Conservation (phyloP, 1,140 invertebrate species). For the Neelides sp. region DNA sequence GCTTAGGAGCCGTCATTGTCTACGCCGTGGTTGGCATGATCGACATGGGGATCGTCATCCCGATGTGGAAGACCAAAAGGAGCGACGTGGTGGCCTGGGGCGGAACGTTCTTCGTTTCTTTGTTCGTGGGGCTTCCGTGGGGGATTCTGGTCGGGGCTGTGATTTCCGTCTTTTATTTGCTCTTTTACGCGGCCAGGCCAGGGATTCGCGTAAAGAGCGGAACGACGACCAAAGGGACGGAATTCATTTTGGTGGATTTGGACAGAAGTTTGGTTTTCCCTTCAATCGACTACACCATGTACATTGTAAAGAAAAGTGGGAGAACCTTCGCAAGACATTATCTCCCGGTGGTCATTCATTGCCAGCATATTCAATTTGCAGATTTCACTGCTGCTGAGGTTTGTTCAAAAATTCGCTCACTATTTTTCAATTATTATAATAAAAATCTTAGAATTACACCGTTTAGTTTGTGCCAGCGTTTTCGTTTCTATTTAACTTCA, state of each 20-base stretch:
- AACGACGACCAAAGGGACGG: slow-evolving; percentile 48
- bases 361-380: slow-evolving; percentile 35
- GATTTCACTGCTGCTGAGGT: slow-evolving; percentile 12
- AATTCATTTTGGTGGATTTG: slow-evolving; percentile 66
- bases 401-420: too few relatives aligned
- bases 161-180: slow-evolving; percentile 68
- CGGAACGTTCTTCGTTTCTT: slow-evolving; percentile 68
- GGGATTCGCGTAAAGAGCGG: slow-evolving; percentile 60
- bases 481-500: too few relatives aligned
- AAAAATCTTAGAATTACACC: too few relatives aligned
- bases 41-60: slow-evolving; percentile 57
- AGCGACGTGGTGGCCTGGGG: slow-evolving; percentile 67
- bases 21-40: slow-evolving; percentile 68
- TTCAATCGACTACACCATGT: slow-evolving; percentile 68
- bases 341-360: slow-evolving; percentile 65
- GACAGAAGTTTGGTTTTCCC: slow-evolving; percentile 76
- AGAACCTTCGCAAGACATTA: slow-evolving; percentile 39
- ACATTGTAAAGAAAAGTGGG: slow-evolving; percentile 64
- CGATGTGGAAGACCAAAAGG: slow-evolving; percentile 63
- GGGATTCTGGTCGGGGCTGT: slow-evolving; percentile 77
- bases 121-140: slow-evolving; percentile 66
- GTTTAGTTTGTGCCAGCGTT: too few relatives aligned
- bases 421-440: too few relatives aligned
- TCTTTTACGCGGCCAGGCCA: slow-evolving; percentile 75
- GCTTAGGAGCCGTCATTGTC: slow-evolving; percentile 65